Conservation (phyloP, 2,113 vertebrate species). For the Leucopternis melanops region DNA sequence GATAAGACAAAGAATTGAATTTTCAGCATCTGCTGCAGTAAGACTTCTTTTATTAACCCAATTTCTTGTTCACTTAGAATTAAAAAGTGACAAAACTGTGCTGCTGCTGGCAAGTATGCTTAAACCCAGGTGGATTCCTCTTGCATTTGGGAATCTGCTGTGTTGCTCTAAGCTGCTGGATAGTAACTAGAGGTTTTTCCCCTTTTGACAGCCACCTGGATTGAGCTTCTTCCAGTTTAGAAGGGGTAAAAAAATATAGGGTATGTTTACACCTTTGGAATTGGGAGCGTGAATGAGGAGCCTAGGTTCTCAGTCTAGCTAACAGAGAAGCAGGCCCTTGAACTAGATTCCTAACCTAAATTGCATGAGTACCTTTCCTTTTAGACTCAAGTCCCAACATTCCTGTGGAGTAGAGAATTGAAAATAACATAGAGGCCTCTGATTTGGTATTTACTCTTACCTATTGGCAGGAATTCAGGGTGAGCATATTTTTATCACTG, state of each 20-base stretch:
- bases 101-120: not conserved
- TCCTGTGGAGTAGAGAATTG: not conserved
- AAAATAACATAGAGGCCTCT: not conserved
- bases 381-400: not conserved
- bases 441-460: not conserved
- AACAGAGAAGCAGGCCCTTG: not conserved
- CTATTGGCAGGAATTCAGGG: not conserved
- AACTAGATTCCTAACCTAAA: not conserved
- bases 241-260: accelerated
- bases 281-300: not conserved
- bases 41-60: not conserved
- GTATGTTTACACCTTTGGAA: not conserved
- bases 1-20: not conserved
- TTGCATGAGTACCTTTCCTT: not conserved
- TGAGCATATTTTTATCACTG: not conserved
- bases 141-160: not conserved
- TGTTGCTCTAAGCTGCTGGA: not conserved
- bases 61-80: accelerated
- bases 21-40: not conserved
- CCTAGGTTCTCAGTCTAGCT: not conserved
- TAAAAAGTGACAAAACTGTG: not conserved
- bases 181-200: not conserved
- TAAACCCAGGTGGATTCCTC: not conserved
- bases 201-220: not conserved
- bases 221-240: not conserved